phyloP scores from a whole-genome alignment of 2,113 vertebrate genomes.

The Takifugu flavidus region DNA sequence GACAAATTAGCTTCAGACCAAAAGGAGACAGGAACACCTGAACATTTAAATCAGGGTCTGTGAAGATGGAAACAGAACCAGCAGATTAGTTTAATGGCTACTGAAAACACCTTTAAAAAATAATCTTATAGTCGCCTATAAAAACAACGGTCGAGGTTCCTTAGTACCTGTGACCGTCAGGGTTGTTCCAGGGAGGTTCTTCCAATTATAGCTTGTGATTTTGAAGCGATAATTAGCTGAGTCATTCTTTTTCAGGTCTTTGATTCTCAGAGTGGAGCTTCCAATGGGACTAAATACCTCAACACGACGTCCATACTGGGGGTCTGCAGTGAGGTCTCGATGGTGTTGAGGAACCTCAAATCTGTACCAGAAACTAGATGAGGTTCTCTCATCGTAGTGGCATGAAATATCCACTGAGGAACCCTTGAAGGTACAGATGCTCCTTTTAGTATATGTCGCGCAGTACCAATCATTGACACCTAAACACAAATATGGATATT shows the following conservation, averaged over 20 bases:
- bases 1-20: conserved; percentile 23
- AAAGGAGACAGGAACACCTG: conserved; percentile 13
- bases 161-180: conserved; percentile 35
- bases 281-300: fast-evolving
- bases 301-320: not conserved
- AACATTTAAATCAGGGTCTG: conserved; percentile 24
- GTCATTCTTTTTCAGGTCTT: conserved; percentile 12
- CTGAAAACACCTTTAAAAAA: too few species aligned
- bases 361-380: conserved; percentile 4
- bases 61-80: not conserved
- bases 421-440: conserved; percentile 24
- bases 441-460: not conserved
- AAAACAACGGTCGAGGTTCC: not conserved
- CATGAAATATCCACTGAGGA: conserved; percentile 21
- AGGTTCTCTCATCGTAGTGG: fast-evolving
- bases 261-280: conserved; percentile 32
- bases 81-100: too few species aligned
- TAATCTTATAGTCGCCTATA: too few species aligned
- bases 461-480: not conserved
- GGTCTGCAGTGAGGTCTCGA: not conserved
- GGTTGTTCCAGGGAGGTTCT: conserved; percentile 13
- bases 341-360: not conserved
- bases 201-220: conserved; percentile 7
- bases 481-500: not conserved
- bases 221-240: conserved; percentile 28